Percentiles rank a stretch among this genome's conserved stretches.
Evolutionary conservation across 2,888 invertebrate species (phyloP).

Genomic region (Ophion ventricosus): DNA sequence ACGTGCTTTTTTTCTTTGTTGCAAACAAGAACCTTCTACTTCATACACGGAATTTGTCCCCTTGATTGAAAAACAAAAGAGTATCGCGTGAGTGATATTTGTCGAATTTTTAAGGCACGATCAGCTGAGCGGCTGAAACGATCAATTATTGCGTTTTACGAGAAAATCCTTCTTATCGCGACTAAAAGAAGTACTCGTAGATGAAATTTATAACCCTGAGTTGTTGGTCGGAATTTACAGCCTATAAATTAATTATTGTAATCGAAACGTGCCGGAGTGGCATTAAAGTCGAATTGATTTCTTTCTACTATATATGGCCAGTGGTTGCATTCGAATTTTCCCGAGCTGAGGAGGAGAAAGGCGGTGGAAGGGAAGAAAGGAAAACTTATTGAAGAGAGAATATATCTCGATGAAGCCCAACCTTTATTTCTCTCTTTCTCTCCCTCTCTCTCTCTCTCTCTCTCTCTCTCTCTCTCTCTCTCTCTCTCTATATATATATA

Average conservation of each 20-base stretch:
- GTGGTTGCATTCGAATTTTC: not conserved
- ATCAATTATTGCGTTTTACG: not conserved
- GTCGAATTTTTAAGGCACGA: not conserved
- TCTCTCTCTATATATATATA: not conserved
- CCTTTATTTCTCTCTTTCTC: not conserved
- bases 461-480: slow-evolving; percentile 6
- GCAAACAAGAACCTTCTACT: not conserved
- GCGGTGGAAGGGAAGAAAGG: slow-evolving; percentile 26
- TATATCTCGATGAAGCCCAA: not conserved
- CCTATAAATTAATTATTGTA: slow-evolving; percentile 54
- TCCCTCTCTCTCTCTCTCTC: slow-evolving; percentile 14
- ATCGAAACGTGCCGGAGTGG: slow-evolving; percentile 19
- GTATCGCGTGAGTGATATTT: not conserved
- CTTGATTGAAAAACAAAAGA: not conserved
- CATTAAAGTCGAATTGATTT: slow-evolving; percentile 44
- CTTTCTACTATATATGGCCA: not conserved
- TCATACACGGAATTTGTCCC: not conserved
- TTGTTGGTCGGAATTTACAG: slow-evolving; percentile 25
- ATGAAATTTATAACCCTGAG: slow-evolving; percentile 39
- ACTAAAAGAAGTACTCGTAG: slow-evolving; percentile 5
- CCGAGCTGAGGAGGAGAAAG: slow-evolving; percentile 21
- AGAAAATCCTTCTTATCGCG: slow-evolving; percentile 27
- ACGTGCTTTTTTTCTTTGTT: not conserved
- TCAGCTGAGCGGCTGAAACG: not conserved
- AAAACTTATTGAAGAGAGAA: not conserved